Base-by-base conservation (phyloP, 2,888 invertebrate genomes). In the Nomada ruficornis region DNA sequence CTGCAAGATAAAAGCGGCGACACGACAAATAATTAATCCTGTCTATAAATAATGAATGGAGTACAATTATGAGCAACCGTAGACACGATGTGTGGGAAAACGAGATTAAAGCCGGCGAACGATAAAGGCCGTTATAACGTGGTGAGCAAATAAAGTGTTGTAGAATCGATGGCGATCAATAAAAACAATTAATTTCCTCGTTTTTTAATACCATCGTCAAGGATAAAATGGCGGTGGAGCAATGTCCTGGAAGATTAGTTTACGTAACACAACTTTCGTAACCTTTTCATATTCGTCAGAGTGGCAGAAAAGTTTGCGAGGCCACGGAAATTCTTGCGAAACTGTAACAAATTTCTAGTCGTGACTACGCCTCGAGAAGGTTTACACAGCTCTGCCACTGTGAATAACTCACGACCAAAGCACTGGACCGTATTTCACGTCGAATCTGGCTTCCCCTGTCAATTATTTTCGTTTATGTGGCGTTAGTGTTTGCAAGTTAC, bases 231-330 rank as follows among this genome's bases (percentile, higher is more conserved):
- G n/a, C 23, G 20, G 36, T 70, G n/a, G 79, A 70, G 72, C 86
- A 88, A 86, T 75, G 82, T 73, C 82, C 82, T 77, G 72, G 3
- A 62, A 47, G 76, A 72, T 79, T 65, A 26, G 59, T 76, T 85
- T 79, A 75, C 77, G 64, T 77, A 81, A 86, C 42, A 2, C 44
- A 42, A 13, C 60, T 50, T 50, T 68, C 54, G 36, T 69, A 74
- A 86, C 63, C 70, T 69, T 77, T 86, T 78, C 72, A 20, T 57
- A 63, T 76, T 64, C 60, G 75, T 62, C 29, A 18, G 13, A 11
- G n/a, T 44, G 44, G 55, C 29, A 42, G 36, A 64, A 67, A 59
- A 80, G 57, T 57, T 82, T 52, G 42, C 76, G 68, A 62, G 18
- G 26, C 73, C 57, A 26, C 11, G 50, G 23, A 73, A 74, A 72